These are phyloP conservation scores for Brachirus orientalis DNA, from an alignment of 2,113 vertebrate species.

Conservation along the genomic window DNA sequence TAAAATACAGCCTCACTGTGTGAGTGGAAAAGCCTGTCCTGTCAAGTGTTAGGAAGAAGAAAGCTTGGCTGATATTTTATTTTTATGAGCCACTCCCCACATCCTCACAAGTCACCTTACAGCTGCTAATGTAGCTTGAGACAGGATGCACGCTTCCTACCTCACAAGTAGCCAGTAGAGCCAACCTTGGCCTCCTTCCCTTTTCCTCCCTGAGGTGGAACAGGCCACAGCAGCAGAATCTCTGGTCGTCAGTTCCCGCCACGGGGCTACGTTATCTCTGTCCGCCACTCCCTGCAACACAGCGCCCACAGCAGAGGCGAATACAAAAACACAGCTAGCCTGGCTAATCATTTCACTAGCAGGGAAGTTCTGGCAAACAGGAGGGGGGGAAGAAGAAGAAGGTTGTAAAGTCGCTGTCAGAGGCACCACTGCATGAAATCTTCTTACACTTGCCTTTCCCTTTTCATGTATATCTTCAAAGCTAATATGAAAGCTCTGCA, in stretches of 20 bases:
- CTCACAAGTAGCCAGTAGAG: constrained; percentile 53
- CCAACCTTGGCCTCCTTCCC: constrained; percentile 43
- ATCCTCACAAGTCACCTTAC: constrained; percentile 73
- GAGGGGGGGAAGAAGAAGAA: constrained; percentile 12
- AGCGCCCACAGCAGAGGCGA: constrained; percentile 48
- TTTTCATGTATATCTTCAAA: constrained; percentile 56
- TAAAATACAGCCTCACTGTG: not conserved
- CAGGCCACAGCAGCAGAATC: constrained; percentile 49
- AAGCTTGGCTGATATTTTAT: constrained; percentile 29
- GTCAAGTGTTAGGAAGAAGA: constrained; percentile 13
- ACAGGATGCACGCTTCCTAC: constrained; percentile 79
- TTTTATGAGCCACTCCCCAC: constrained; percentile 61
- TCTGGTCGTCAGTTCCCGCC: constrained; percentile 55
- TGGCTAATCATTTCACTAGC: constrained; percentile 59
- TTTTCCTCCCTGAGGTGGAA: constrained; percentile 72
- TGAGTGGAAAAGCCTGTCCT: not conserved
- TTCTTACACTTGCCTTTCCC: constrained; percentile 53
- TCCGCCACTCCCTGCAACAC: constrained; percentile 66
- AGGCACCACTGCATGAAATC: constrained; percentile 60
- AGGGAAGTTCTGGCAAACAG: constrained; percentile 59
- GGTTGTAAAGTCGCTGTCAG: constrained; percentile 50
- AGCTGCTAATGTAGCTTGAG: constrained; percentile 53
- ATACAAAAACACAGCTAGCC: constrained; percentile 36
- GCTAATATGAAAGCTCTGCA: constrained; percentile 43
- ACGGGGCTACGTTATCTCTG: constrained; percentile 68